These are phyloP conservation scores for Cebus imitator DNA, from an alignment of 2,113 vertebrate genomes.

Conservation along the genomic window DNA sequence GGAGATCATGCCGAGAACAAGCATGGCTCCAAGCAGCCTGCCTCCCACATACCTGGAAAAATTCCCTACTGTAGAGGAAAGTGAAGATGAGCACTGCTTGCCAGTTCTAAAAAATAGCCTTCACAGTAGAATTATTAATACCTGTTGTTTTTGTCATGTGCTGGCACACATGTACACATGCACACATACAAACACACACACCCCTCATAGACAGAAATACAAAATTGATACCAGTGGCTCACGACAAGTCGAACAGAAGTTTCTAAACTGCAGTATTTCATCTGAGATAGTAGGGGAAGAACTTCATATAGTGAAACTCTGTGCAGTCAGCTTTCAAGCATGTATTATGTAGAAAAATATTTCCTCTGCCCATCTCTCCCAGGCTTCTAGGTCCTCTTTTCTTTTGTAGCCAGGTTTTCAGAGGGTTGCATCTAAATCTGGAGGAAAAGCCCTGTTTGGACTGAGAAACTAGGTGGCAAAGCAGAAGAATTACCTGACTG, in stretches of 20 bases:
- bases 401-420: neutral
- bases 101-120: slow-evolving; percentile 82
- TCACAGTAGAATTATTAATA: slow-evolving; percentile 79
- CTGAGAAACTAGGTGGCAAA: neutral
- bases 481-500: neutral
- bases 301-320: neutral
- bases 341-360: neutral
- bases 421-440: neutral
- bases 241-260: slow-evolving; percentile 65
- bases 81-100: slow-evolving; percentile 75
- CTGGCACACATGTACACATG: neutral
- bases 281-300: slow-evolving; percentile 14
- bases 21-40: slow-evolving; percentile 81
- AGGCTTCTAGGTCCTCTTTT: neutral
- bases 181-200: neutral
- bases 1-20: slow-evolving; percentile 83
- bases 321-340: neutral
- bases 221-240: slow-evolving; percentile 63
- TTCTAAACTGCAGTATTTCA: slow-evolving; percentile 68
- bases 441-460: neutral
- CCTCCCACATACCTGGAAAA: slow-evolving; percentile 86
- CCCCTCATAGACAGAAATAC: slow-evolving; percentile 56
- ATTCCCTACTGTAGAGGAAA: slow-evolving; percentile 76
- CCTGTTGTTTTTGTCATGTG: slow-evolving; percentile 67
- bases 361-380: neutral